These are phyloP conservation scores for Arctocebus calabarensis DNA, from an alignment of 2,797 vertebrate species.

Conservation along the genomic window DNA sequence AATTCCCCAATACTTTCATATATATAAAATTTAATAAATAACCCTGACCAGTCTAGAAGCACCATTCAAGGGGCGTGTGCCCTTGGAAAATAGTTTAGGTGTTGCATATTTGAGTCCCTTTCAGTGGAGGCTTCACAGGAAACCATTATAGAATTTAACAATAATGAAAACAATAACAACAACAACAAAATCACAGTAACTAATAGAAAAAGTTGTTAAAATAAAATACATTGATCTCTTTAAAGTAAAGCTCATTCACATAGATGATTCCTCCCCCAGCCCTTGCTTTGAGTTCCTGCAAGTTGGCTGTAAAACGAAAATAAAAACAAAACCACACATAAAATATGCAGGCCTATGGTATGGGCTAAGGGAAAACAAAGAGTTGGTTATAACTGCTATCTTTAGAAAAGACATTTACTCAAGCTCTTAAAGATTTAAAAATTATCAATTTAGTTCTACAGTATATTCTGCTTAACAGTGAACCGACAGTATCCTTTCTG, in stretches of 20 bases:
- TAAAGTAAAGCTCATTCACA: constrained; percentile 88
- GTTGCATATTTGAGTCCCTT: constrained; percentile 94
- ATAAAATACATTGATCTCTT: constrained; percentile 79
- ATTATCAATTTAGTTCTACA: constrained; percentile 80
- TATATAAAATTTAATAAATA: constrained; percentile 95
- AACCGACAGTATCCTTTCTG: constrained; percentile 87
- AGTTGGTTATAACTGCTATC: constrained; percentile 73
- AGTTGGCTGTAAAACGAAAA: constrained; percentile 65
- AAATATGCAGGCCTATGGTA: constrained; percentile 73
- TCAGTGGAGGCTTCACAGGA: constrained; percentile 88
- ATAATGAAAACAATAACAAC: constrained; percentile 56
- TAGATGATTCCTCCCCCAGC: constrained; percentile 84
- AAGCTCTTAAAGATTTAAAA: constrained; percentile 82
- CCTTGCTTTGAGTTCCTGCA: constrained; percentile 86
- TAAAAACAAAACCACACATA: constrained; percentile 64
- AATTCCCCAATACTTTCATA: constrained; percentile 93
- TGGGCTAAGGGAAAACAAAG: constrained; percentile 79
- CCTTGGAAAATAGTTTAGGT: constrained; percentile 95
- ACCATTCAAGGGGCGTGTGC: constrained; percentile 93
- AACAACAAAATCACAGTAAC: constrained; percentile 89
- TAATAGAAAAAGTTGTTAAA: constrained; percentile 85
- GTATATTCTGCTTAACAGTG: constrained; percentile 87
- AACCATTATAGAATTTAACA: constrained; percentile 88
- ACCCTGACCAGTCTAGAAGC: constrained; percentile 97
- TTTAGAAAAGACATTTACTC: constrained; percentile 68